These are phyloP conservation scores for Haliclona indistincta DNA, from an alignment of 37 sponge, comb jelly and placozoan species.

Conservation along the genomic window DNA sequence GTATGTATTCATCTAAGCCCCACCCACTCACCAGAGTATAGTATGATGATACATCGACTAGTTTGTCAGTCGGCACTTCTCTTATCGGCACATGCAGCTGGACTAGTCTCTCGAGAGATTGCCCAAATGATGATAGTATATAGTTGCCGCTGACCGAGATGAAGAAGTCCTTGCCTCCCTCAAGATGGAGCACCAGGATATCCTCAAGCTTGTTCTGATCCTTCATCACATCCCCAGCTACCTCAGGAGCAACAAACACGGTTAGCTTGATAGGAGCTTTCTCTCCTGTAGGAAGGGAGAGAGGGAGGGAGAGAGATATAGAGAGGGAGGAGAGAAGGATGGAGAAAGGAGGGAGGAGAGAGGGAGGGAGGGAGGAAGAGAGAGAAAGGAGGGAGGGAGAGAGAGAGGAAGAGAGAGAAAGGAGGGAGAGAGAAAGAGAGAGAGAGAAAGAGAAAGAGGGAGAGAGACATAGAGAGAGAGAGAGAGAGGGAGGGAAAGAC, in stretches of 20 bases:
- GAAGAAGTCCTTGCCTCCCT: constrained; percentile 88
- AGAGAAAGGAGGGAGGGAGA: background rate
- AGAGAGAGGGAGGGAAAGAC: constrained; percentile 3
- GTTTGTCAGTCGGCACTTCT: constrained; percentile 56
- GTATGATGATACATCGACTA: constrained; percentile 58
- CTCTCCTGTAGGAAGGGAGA: constrained; percentile 13
- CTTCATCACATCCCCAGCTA: constrained; percentile 36
- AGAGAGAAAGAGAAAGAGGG: background rate
- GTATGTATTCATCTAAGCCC: too few relatives aligned
- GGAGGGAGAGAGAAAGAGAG: background rate
- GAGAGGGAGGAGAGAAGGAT: background rate
- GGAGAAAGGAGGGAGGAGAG: background rate
- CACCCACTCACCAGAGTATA: too few relatives aligned
- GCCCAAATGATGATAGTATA: constrained; percentile 78
- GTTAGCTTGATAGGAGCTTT: constrained; percentile 31
- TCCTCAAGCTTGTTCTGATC: constrained; percentile 71
- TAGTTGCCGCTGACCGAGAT: constrained; percentile 80
- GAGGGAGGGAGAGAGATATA: background rate
- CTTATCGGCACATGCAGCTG: constrained; percentile 66
- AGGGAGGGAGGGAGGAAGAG: background rate
- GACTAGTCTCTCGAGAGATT: constrained; percentile 67
- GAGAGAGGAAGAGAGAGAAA: background rate
- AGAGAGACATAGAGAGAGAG: background rate
- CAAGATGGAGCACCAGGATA: constrained; percentile 89
- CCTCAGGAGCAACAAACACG: constrained; percentile 46